phyloP scores from a whole-genome alignment of 64 coral and sea anemone genomes.

The Pachyseris speciosa region DNA sequence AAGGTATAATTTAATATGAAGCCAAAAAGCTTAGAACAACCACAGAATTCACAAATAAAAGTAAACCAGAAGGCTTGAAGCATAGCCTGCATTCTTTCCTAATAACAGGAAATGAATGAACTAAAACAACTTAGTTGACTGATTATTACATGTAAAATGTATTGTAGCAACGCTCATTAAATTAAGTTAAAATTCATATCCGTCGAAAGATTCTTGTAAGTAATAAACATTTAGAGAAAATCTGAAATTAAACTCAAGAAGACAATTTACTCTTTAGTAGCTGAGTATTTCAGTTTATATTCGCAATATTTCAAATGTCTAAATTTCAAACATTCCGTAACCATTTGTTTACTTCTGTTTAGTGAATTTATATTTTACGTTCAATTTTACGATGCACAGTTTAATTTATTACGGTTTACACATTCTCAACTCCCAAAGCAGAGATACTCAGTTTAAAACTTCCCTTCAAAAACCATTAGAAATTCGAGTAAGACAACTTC shows the following conservation, averaged over 20 bases:
- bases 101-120: too few relatives aligned
- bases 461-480: too few relatives aligned
- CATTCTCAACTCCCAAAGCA: neutral
- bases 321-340: slow-evolving; percentile 1
- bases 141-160: too few relatives aligned
- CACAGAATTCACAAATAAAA: too few relatives aligned
- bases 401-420: neutral
- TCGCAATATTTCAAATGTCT: neutral
- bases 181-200: neutral
- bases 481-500: too few relatives aligned
- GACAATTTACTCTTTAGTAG: neutral
- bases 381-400: neutral
- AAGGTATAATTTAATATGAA: too few relatives aligned
- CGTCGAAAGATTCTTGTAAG: neutral
- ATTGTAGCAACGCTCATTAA: neutral
- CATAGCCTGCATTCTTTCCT: too few relatives aligned
- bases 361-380: slow-evolving; percentile 1
- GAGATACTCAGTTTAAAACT: neutral
- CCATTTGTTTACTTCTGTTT: slow-evolving; percentile 25
- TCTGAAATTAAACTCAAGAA: neutral
- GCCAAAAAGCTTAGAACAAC: too few relatives aligned
- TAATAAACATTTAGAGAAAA: neutral
- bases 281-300: neutral
- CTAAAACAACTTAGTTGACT: too few relatives aligned
- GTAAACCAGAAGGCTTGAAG: too few relatives aligned